Evolutionary conservation across 2,113 vertebrate species (phyloP).

Genomic region (Natator depressus): DNA sequence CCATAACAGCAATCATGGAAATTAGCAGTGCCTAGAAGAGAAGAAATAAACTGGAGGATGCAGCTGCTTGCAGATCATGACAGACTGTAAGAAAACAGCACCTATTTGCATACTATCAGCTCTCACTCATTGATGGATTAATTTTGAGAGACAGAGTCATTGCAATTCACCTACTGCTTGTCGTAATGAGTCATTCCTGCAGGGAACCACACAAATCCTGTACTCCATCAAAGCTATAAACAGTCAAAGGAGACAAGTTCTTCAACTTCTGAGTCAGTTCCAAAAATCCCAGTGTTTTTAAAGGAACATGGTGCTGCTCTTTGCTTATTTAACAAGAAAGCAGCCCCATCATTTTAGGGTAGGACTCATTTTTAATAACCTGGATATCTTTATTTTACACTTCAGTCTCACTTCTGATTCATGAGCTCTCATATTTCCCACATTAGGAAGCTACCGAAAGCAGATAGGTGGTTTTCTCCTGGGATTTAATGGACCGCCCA

Average conservation of each 20-base stretch:
- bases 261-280: neutral
- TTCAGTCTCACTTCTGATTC: neutral
- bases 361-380: neutral
- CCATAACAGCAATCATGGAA: slow-evolving; percentile 59
- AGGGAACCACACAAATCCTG: slow-evolving; percentile 24
- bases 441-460: neutral
- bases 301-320: neutral
- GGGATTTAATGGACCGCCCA: neutral
- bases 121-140: slow-evolving; percentile 32
- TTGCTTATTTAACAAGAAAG: neutral
- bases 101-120: slow-evolving; percentile 48
- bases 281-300: neutral
- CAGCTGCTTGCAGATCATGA: slow-evolving; percentile 53
- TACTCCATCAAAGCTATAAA: neutral
- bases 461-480: neutral
- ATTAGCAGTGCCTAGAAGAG: slow-evolving; percentile 47
- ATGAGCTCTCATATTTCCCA: neutral
- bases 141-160: slow-evolving; percentile 24
- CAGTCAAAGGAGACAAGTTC: neutral
- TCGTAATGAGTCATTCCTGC: slow-evolving; percentile 42
- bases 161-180: slow-evolving; percentile 35
- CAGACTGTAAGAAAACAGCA: slow-evolving; percentile 38
- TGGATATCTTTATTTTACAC: neutral
- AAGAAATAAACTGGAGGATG: slow-evolving; percentile 41
- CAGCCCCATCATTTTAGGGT: neutral